phyloP scores from a whole-genome alignment of 2,797 vertebrate genomes.

The Bovichtus variegatus region DNA sequence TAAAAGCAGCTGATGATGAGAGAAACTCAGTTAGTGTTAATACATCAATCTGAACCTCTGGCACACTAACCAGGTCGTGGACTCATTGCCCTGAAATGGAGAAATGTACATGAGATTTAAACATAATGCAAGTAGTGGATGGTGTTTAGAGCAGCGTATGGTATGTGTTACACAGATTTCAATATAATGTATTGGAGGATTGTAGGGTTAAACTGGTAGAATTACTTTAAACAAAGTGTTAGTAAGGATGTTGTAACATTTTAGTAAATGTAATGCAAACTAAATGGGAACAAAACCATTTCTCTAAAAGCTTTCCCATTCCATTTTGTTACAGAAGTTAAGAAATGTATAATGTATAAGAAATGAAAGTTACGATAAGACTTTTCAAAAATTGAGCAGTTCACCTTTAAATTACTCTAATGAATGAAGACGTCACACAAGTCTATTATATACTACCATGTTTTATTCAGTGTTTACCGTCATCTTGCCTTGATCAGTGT shows the following conservation, averaged over 20 bases:
- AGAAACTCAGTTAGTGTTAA: constrained; percentile 63
- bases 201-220: background rate
- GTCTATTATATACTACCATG: background rate
- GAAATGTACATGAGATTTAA: constrained; percentile 24
- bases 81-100: constrained; percentile 53
- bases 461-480: background rate
- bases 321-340: background rate
- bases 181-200: background rate
- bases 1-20: constrained; percentile 82
- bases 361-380: background rate
- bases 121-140: background rate
- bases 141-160: background rate
- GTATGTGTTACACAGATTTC: background rate
- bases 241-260: background rate
- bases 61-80: constrained; percentile 74
- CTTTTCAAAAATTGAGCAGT: background rate
- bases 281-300: background rate
- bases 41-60: constrained; percentile 65
- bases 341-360: background rate
- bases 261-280: background rate
- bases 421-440: background rate
- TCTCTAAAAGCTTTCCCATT: background rate
- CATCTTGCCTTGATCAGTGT: background rate
- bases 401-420: background rate
- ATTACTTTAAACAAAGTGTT: background rate